These are phyloP conservation scores for Slavum lentiscoides DNA, from an alignment of 2,888 invertebrate species.

Conservation along the genomic window DNA sequence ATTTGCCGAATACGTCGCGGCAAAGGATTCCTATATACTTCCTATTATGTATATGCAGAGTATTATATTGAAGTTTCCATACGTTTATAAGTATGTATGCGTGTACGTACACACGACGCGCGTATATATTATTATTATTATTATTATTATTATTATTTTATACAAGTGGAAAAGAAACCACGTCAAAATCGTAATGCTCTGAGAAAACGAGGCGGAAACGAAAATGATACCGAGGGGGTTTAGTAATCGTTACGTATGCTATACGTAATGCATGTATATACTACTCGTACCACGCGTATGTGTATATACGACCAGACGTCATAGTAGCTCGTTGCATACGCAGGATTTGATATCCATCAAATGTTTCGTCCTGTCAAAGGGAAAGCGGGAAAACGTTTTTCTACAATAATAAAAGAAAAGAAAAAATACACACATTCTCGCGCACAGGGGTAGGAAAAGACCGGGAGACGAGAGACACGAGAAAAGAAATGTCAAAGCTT, in stretches of 20 bases:
- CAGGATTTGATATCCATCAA: constrained; percentile 54
- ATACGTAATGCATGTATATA: constrained; percentile 33
- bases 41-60: neutral
- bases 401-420: constrained; percentile 42
- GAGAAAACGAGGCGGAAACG: constrained; percentile 49
- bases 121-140: too few species aligned
- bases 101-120: neutral
- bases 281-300: neutral
- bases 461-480: constrained; percentile 39
- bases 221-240: constrained; percentile 47
- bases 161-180: constrained; percentile 40
- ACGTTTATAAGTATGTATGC: neutral
- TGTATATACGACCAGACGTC: constrained; percentile 28
- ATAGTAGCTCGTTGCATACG: constrained; percentile 43
- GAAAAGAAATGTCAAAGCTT: constrained; percentile 53
- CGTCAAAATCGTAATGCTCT: constrained; percentile 46
- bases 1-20: neutral
- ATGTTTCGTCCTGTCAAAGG: constrained; percentile 47
- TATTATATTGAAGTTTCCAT: too few species aligned
- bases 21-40: neutral
- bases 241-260: constrained; percentile 53
- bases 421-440: neutral
- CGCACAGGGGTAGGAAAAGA: neutral
- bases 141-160: neutral
- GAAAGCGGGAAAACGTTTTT: constrained; percentile 52